Evolutionary conservation across 1,140 invertebrate genomes (phyloP).

Genomic region (Brachionus rotundiformis): DNA sequence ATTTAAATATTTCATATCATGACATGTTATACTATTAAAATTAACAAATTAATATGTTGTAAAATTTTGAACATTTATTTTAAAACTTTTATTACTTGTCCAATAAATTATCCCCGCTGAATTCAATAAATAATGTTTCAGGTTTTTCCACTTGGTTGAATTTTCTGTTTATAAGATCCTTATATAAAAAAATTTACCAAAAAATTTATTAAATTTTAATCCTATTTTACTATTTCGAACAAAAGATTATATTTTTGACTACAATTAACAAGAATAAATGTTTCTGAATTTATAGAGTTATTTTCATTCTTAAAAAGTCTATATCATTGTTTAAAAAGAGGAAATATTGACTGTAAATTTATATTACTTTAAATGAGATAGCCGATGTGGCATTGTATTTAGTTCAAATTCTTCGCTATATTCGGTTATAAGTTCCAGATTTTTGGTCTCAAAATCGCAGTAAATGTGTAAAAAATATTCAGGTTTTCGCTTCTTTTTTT

Average conservation of each 20-base stretch:
- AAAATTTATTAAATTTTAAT: background rate
- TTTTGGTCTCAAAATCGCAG: slow-evolving; percentile 46
- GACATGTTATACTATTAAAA: slow-evolving; percentile 25
- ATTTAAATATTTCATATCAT: slow-evolving; percentile 33
- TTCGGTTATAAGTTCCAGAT: slow-evolving; percentile 24
- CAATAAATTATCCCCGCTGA: background rate
- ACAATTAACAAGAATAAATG: slow-evolving; percentile 14
- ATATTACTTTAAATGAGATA: slow-evolving; percentile 30
- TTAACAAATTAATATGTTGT: background rate
- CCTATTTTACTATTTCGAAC: background rate
- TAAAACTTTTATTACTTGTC: background rate
- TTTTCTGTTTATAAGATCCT: slow-evolving; percentile 38
- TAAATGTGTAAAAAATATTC: slow-evolving; percentile 13
- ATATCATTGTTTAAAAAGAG: background rate
- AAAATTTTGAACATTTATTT: too few species aligned
- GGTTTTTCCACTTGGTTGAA: slow-evolving; percentile 8
- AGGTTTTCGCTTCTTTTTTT: slow-evolving; percentile 15
- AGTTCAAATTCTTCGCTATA: slow-evolving; percentile 10
- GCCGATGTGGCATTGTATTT: slow-evolving; percentile 18
- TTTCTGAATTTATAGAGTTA: background rate
- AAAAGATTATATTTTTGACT: slow-evolving; percentile 12
- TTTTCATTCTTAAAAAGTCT: background rate
- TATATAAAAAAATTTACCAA: background rate
- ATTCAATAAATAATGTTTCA: slow-evolving; percentile 22
- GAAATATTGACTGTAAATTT: background rate